Percentiles rank a stretch among this genome's conserved stretches.
These are phyloP conservation scores for Centropus bengalensis DNA, from an alignment of 2,113 vertebrate genomes.

Conservation along the genomic window DNA sequence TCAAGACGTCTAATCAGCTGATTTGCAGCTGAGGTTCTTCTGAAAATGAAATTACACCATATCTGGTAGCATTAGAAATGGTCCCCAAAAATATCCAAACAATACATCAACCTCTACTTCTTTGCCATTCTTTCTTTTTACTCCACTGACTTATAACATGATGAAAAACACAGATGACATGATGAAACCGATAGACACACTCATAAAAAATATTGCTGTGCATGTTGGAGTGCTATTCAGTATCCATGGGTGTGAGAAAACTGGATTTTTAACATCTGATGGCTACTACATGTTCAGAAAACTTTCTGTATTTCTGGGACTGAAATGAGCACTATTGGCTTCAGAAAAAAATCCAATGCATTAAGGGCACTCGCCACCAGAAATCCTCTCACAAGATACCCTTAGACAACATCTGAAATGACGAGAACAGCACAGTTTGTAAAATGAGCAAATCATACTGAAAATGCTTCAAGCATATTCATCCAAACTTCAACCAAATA, in stretches of 20 bases:
- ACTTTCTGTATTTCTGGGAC: neutral
- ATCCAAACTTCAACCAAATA: neutral
- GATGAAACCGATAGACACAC: neutral
- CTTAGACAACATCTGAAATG: neutral
- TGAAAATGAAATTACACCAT: conserved; percentile 56
- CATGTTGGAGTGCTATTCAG: neutral
- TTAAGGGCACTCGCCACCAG: neutral
- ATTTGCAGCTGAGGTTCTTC: conserved; percentile 40
- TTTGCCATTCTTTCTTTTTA: conserved; percentile 17
- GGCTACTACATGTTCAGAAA: neutral
- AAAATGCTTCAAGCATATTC: neutral
- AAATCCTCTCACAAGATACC: neutral
- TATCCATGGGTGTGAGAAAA: neutral
- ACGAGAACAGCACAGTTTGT: neutral
- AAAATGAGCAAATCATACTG: neutral
- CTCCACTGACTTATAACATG: conserved; percentile 31
- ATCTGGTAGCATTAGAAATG: conserved; percentile 53
- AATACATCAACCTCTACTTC: conserved; percentile 40
- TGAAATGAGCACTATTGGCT: neutral
- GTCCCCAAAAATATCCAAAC: neutral
- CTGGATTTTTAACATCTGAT: conserved; percentile 25
- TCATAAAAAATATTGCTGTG: neutral
- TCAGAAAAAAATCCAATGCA: neutral
- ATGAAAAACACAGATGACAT: conserved; percentile 23
- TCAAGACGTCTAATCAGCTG: conserved; percentile 10